These are phyloP conservation scores for Temnopleurus reevesii DNA, from an alignment of 53 echinoderm and acorn worm genomes.

Conservation along the genomic window DNA sequence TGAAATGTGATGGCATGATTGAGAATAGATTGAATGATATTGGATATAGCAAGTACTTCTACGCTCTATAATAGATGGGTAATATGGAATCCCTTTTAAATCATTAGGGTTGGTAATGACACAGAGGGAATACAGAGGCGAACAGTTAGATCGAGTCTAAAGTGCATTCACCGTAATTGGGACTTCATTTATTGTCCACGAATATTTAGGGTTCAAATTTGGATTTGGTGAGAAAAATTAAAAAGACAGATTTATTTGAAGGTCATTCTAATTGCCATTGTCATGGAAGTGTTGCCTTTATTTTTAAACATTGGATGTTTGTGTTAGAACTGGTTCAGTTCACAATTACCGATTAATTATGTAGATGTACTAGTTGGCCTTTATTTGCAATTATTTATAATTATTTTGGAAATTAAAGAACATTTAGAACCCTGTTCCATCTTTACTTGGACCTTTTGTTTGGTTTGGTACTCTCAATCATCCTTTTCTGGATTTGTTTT, in stretches of 20 bases:
- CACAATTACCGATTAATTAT: neutral
- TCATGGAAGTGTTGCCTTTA: neutral
- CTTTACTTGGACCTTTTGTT: no score
- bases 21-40: neutral
- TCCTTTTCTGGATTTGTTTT: no score
- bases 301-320: neutral
- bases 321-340: neutral
- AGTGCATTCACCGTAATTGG: constrained; percentile 15
- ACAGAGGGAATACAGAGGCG: neutral
- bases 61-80: constrained; percentile 5
- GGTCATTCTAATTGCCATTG: neutral
- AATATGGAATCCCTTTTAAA: constrained; percentile 48
- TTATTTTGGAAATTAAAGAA: no score
- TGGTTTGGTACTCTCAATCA: no score
- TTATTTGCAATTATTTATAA: no score
- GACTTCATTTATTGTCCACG: neutral
- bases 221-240: neutral
- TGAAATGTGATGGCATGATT: neutral
- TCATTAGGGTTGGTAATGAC: constrained; percentile 48
- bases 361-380: neutral
- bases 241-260: neutral
- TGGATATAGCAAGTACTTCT: neutral
- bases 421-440: no score
- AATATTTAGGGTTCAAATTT: neutral
- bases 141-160: neutral